A percentile compares a stretch with the other conserved stretches of the same genome.
Conservation (phyloP, 2,113 vertebrate genomes). For the Mionectes macconnelli region DNA sequence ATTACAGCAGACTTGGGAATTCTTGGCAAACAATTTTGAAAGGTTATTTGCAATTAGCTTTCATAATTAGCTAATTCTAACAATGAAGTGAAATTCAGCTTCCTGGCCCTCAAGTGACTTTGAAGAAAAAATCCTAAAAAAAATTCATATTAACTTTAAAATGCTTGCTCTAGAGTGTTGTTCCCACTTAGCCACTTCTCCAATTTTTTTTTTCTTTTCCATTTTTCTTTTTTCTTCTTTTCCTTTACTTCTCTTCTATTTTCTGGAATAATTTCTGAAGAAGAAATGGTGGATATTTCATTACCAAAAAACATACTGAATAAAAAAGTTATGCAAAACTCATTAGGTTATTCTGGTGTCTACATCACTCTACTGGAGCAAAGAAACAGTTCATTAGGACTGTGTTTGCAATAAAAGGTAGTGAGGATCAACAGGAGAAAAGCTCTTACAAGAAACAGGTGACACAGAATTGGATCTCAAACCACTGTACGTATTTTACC, state of each 20-base stretch:
- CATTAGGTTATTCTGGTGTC: conserved; percentile 6
- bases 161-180: not conserved
- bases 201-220: not conserved
- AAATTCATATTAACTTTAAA: not conserved
- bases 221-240: fast-evolving
- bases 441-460: not conserved
- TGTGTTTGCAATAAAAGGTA: not conserved
- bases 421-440: not conserved
- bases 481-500: not conserved
- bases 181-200: not conserved
- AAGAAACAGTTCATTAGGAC: conserved; percentile 11
- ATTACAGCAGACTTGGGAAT: not conserved
- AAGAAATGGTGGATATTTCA: not conserved
- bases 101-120: not conserved
- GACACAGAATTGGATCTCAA: not conserved
- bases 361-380: conserved; percentile 24
- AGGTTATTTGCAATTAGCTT: conserved; percentile 24
- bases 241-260: not conserved
- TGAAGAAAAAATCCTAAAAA: not conserved
- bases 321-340: not conserved
- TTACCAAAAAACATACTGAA: not conserved
- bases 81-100: not conserved
- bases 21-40: not conserved
- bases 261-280: conserved; percentile 19
- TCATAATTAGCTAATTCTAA: conserved; percentile 2